A percentile compares a stretch with the other conserved stretches of the same genome.
Conservation (phyloP, 2,888 invertebrate genomes). For the Mechanitis messenoides region DNA sequence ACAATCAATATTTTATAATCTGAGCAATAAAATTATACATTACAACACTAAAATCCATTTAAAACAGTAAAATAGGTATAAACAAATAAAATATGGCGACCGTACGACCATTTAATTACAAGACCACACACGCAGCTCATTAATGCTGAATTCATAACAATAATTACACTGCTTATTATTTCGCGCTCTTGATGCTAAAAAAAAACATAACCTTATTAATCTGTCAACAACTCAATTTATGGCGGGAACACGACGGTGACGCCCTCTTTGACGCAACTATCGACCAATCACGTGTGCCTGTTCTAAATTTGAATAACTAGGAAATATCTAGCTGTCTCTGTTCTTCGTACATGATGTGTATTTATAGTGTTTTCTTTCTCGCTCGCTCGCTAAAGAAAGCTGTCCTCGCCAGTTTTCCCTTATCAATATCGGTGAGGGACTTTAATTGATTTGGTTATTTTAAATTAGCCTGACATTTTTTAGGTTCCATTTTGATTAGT, state of each 20-base stretch:
- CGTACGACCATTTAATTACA: conserved; percentile 56
- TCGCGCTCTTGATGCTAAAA: conserved; percentile 59
- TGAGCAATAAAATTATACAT: conserved; percentile 30
- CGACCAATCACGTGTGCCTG: conserved; percentile 55
- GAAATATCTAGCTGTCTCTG: conserved; percentile 43
- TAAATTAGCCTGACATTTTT: conserved; percentile 24
- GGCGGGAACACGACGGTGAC: conserved; percentile 66
- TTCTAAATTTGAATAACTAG: conserved; percentile 32
- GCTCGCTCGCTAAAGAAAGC: conserved; percentile 9
- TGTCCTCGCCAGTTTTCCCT: conserved; percentile 17
- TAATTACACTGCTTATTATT: conserved; percentile 72
- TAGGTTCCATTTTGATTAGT: conserved; percentile 6
- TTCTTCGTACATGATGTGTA: conserved; percentile 31
- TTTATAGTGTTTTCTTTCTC: conserved; percentile 3
- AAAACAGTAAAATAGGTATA: conserved; percentile 36
- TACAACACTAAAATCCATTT: conserved; percentile 29
- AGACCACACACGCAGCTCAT: conserved; percentile 73
- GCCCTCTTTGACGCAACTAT: conserved; percentile 59
- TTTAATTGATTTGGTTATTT: conserved; percentile 22
- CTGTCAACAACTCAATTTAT: conserved; percentile 78
- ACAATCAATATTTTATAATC: conserved; percentile 30
- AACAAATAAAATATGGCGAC: conserved; percentile 57
- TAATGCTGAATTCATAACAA: conserved; percentile 64
- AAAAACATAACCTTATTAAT: conserved; percentile 72
- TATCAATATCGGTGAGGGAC: conserved; percentile 15